These are phyloP conservation scores for Amorpha juglandis DNA, from an alignment of 2,888 invertebrate genomes.

Conservation along the genomic window DNA sequence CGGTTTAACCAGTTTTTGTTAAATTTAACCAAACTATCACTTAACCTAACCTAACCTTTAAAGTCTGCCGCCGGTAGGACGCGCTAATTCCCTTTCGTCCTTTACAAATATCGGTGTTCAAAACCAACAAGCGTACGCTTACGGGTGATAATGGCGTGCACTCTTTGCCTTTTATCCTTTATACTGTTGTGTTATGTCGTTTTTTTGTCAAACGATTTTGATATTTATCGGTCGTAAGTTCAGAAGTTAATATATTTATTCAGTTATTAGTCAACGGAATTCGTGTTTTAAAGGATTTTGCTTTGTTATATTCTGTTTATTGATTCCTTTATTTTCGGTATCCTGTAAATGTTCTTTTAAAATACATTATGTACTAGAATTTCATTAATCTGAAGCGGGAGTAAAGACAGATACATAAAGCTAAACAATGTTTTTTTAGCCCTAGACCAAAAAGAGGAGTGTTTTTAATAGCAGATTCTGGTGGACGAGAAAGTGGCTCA, in stretches of 20 bases:
- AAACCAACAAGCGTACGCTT: conserved; percentile 20
- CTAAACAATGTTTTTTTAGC: too few species aligned
- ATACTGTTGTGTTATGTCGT: background rate
- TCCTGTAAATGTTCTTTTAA: too few species aligned
- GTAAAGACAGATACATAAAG: too few species aligned
- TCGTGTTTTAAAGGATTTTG: conserved; percentile 24
- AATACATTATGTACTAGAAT: too few species aligned
- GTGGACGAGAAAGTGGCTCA: too few species aligned
- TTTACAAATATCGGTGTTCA: conserved; percentile 60
- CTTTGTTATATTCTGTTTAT: conserved; percentile 20
- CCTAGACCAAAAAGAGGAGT: too few species aligned
- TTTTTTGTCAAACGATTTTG: conserved; percentile 7
- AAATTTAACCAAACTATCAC: conserved; percentile 58
- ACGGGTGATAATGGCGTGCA: conserved; percentile 22
- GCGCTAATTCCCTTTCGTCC: conserved; percentile 75
- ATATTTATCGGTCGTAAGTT: conserved; percentile 2
- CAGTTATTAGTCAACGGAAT: conserved; percentile 23
- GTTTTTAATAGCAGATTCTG: too few species aligned
- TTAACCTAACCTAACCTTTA: conserved; percentile 49
- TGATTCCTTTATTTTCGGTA: conserved; percentile 15
- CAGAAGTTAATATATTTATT: conserved; percentile 23
- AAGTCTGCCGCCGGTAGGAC: conserved; percentile 72
- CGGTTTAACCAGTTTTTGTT: conserved; percentile 33
- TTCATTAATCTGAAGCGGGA: too few species aligned
- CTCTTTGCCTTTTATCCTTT: background rate